Percentiles rank a stretch among this genome's conserved stretches.
These are phyloP conservation scores for Epinotia brunnichana DNA, from an alignment of 2,888 invertebrate genomes.

Conservation along the genomic window DNA sequence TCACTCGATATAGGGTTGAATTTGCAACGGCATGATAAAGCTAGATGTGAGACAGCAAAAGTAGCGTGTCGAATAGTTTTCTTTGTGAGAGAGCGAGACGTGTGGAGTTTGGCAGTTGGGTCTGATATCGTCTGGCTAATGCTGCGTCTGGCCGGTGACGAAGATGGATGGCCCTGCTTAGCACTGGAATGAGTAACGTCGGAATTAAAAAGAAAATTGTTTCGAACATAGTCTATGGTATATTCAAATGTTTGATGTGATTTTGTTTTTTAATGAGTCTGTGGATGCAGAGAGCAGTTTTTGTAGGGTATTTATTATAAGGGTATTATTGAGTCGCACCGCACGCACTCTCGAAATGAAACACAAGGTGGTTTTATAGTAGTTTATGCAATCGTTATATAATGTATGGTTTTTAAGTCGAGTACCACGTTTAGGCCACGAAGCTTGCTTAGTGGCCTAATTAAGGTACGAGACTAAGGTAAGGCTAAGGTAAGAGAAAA, in stretches of 20 bases:
- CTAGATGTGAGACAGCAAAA: neutral
- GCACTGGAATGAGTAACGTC: constrained; percentile 66
- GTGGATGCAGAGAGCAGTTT: neutral
- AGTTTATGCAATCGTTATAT: too few species aligned
- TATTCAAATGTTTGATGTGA: constrained; percentile 28
- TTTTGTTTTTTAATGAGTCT: constrained; percentile 25
- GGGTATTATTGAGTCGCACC: too few species aligned
- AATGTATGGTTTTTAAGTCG: too few species aligned
- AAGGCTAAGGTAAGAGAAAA: too few species aligned
- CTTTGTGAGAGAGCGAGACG: constrained; percentile 60
- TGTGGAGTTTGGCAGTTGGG: constrained; percentile 53
- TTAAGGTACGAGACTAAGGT: too few species aligned
- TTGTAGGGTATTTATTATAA: neutral
- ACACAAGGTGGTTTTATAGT: neutral
- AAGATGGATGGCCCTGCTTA: constrained; percentile 78
- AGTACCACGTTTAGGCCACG: too few species aligned
- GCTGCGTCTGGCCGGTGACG: constrained; percentile 73
- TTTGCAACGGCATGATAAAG: neutral
- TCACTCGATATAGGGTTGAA: neutral
- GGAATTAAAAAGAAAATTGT: constrained; percentile 55
- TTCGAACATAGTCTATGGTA: constrained; percentile 34
- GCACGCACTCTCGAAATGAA: neutral
- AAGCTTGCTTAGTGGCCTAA: too few species aligned
- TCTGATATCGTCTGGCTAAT: constrained; percentile 69
- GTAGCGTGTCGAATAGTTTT: constrained; percentile 45